Conservation (phyloP, 2,797 vertebrate genomes). For the Acomys russatus region DNA sequence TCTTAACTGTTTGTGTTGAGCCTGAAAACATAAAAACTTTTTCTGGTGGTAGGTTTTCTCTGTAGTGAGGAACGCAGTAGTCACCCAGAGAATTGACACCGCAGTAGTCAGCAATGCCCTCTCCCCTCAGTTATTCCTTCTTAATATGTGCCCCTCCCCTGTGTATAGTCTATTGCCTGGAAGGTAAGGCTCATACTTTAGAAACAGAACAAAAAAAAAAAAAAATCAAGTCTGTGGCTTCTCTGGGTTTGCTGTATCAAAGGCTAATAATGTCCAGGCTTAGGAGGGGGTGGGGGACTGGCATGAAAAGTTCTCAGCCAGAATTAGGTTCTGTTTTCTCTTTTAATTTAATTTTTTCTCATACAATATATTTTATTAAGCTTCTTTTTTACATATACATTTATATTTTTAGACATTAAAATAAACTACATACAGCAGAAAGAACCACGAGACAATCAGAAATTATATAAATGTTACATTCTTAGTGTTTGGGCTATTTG, state of each 20-base stretch:
- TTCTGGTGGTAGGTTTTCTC: conserved; percentile 5
- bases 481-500: too few species aligned
- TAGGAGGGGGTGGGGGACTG: background rate
- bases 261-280: background rate
- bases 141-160: background rate
- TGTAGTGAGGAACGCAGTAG: background rate
- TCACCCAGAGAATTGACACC: background rate
- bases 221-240: conserved; percentile 50
- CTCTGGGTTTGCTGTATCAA: conserved; percentile 64
- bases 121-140: conserved; percentile 49
- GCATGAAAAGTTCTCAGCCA: conserved; percentile 3
- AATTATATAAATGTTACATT: too few species aligned
- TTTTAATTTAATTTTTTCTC: background rate
- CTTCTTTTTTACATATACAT: background rate
- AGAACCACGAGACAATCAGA: too few species aligned
- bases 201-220: conserved; percentile 63
- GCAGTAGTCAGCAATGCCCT: background rate
- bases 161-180: conserved; percentile 17
- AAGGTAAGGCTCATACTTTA: conserved; percentile 31
- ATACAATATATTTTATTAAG: background rate
- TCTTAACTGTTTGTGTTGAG: conserved; percentile 27
- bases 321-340: background rate
- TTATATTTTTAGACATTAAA: too few species aligned
- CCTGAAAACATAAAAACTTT: background rate
- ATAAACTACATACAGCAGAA: too few species aligned